phyloP scores from a whole-genome alignment of 2,797 vertebrate species.

The Spinus olivaceus region DNA sequence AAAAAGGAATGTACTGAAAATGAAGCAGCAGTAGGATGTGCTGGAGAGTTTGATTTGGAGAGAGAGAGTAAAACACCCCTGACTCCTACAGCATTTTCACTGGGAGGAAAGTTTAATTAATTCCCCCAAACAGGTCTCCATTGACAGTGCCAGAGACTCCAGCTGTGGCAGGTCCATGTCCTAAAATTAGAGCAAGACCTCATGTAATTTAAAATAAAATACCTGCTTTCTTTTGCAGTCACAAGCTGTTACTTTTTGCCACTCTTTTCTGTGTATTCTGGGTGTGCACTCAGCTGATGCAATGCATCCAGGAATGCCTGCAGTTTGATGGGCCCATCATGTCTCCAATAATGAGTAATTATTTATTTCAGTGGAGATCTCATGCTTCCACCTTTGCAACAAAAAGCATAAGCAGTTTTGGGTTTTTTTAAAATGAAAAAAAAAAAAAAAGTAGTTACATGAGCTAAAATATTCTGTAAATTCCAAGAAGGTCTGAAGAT shows the following conservation, averaged over 20 bases:
- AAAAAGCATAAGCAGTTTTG: not conserved
- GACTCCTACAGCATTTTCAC: not conserved
- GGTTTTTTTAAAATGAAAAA: not conserved
- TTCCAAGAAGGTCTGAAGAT: not conserved
- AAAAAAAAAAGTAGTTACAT: not conserved
- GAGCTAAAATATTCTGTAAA: not conserved
- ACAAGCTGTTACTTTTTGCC: not conserved
- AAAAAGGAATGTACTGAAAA: not conserved
- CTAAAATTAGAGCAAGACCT: not conserved
- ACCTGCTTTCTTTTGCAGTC: not conserved
- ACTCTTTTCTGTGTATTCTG: not conserved
- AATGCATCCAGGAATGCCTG: not conserved
- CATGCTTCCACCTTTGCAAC: not conserved
- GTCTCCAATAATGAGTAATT: not conserved
- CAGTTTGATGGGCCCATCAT: not conserved
- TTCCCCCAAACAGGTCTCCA: not conserved
- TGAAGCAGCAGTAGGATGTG: not conserved
- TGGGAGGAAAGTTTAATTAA: not conserved
- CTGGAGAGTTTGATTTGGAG: not conserved
- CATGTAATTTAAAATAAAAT: not conserved
- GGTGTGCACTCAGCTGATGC: not conserved
- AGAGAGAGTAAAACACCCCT: not conserved
- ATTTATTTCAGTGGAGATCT: not conserved
- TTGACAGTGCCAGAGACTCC: not conserved
- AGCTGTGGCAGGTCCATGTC: not conserved